Evolutionary conservation across 2,888 invertebrate species (phyloP), one percentile per base, ranked within the genome.

Genomic region (Cephus nigrinus): DNA sequence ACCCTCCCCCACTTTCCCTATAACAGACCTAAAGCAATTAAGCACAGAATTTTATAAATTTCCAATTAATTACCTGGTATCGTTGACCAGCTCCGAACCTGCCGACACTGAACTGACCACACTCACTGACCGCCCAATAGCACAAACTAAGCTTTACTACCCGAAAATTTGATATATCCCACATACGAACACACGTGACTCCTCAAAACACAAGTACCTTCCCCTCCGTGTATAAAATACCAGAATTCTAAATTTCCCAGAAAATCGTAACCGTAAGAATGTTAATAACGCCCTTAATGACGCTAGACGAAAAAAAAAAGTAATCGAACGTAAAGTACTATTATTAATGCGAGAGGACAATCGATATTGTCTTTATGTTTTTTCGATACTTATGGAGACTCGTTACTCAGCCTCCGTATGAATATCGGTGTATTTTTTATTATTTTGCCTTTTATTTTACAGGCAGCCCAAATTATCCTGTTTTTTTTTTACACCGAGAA

Each of bases 321-420:
- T 12, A 74, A 71, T 75, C 23, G 76, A 74, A 76, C 76, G 36
- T 68, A 77, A 69, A 31, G 32, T 31, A 68, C 36, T 74, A 69
- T 77, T 36, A 71, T 71, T 71, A 71, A 71, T 33, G 71, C 31
- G 33, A 23, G 32, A 33, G 32, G 33, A 75, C 33, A 31, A 30
- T 12, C 68, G 68, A 76, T 76, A 76, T 71, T 68, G 75, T 76
- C 75, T 78, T 78, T 78, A 78, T 78, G 75, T 31, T 68, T 78
- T 78, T 78, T 78, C 78, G 75, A 78, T 78, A 76, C 73, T 71
- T 69, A 68, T 68, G 34, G 69, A 30, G 31, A 34, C 75, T 69
- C 75, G 69, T 75, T 75, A 75, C 68, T 75, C 68, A 69, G n/a
- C 30, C 12, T 34, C 9, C 23, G 55, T 2, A 55, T 23, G 55